Conservation (phyloP, 2,888 invertebrate genomes). For the Augochlorella aurata region DNA sequence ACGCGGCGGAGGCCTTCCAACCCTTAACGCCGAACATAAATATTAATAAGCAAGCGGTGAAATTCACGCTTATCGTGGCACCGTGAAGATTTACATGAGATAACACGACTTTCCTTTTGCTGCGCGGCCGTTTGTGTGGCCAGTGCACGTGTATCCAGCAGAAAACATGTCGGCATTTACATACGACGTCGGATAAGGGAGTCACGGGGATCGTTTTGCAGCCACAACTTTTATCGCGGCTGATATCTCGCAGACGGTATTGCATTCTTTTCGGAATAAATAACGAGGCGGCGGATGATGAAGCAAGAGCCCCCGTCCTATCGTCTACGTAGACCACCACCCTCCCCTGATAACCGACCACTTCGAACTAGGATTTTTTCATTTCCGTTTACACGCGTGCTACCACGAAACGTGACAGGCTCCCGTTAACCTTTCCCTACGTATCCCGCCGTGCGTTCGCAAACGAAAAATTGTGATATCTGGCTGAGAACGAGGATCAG, state of each 20-base stretch:
- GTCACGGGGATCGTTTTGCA: conserved; percentile 71
- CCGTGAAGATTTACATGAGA: conserved; percentile 78
- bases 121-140: conserved; percentile 50
- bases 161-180: conserved; percentile 71
- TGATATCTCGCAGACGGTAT: conserved; percentile 65
- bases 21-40: conserved; percentile 74
- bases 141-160: conserved; percentile 59
- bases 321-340: background rate
- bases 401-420: background rate
- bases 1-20: conserved; percentile 44
- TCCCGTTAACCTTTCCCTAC: background rate
- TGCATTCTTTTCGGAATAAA: conserved; percentile 63
- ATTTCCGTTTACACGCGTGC: background rate
- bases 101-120: conserved; percentile 75
- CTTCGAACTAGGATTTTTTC: conserved; percentile 34
- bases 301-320: conserved; percentile 47
- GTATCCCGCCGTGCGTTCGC: background rate
- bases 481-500: background rate
- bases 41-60: conserved; percentile 78
- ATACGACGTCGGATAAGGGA: conserved; percentile 69
- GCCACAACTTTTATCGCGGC: conserved; percentile 68
- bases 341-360: background rate
- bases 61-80: conserved; percentile 78
- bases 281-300: conserved; percentile 58
- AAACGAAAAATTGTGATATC: background rate